Evolutionary conservation across 92 coral and sea anemone genomes (phyloP).

Genomic region (Palythoa grandis): DNA sequence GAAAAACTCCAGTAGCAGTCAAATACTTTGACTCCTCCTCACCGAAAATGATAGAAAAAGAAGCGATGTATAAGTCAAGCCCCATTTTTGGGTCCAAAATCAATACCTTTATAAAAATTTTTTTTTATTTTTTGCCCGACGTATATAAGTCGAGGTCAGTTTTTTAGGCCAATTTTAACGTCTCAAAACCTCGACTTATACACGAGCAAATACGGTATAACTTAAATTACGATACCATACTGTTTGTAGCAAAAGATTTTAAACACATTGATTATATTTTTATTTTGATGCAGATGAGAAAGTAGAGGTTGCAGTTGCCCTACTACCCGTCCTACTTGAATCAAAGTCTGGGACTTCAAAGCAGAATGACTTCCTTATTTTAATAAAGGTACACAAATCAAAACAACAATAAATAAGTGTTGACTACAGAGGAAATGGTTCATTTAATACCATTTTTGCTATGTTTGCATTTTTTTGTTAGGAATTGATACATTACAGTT

Average conservation of each 20-base stretch:
- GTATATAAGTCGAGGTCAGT: too few species aligned
- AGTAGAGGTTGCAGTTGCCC: slow-evolving; percentile 43
- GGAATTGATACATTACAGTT: slow-evolving; percentile 34
- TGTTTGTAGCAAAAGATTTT: neutral
- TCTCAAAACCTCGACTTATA: too few species aligned
- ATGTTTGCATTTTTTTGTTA: neutral
- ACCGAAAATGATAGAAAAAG: slow-evolving; percentile 51
- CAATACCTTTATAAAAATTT: too few species aligned
- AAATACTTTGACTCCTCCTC: slow-evolving; percentile 55
- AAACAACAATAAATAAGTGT: neutral
- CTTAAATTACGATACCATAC: neutral
- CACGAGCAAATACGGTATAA: neutral
- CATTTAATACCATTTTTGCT: neutral
- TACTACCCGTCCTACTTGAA: slow-evolving; percentile 39
- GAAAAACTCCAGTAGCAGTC: slow-evolving; percentile 69
- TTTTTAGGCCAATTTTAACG: neutral
- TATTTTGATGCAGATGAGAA: slow-evolving; percentile 36
- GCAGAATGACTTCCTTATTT: neutral
- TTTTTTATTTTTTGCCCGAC: too few species aligned
- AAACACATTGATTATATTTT: neutral
- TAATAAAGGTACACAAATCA: neutral
- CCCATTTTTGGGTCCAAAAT: too few species aligned
- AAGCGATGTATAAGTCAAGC: slow-evolving; percentile 37
- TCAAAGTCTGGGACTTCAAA: slow-evolving; percentile 13
- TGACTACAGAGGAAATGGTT: neutral